Evolutionary conservation across 2,888 invertebrate genomes (phyloP).

Genomic region (Autographa pulchrina): DNA sequence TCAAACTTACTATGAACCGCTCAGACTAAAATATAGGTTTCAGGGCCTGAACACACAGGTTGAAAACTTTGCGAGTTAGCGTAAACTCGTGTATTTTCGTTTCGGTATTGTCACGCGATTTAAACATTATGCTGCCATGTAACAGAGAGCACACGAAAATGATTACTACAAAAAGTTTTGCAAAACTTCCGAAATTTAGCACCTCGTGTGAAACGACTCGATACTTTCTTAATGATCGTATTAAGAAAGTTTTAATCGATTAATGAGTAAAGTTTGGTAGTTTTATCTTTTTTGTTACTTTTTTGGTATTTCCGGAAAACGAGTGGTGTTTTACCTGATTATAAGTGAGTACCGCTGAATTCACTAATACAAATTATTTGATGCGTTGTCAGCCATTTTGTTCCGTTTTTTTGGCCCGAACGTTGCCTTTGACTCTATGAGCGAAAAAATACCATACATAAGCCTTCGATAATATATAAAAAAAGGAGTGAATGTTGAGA

Average conservation of each 20-base stretch:
- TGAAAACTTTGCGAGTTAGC: slow-evolving; percentile 48
- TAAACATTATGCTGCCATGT: slow-evolving; percentile 49
- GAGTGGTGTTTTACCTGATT: too few species aligned
- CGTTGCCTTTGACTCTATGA: too few species aligned
- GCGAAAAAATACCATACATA: too few species aligned
- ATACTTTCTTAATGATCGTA: slow-evolving; percentile 32
- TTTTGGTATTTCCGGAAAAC: neutral
- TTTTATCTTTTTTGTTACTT: neutral
- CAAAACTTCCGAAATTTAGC: slow-evolving; percentile 37
- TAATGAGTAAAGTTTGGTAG: slow-evolving; percentile 26
- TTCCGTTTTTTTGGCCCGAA: too few species aligned
- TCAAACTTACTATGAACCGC: slow-evolving; percentile 20
- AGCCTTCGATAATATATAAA: too few species aligned
- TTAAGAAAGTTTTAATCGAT: slow-evolving; percentile 23
- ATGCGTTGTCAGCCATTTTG: too few species aligned
- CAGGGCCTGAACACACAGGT: slow-evolving; percentile 42
- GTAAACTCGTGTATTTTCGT: slow-evolving; percentile 40
- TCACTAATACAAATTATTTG: too few species aligned
- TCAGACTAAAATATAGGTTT: slow-evolving; percentile 42
- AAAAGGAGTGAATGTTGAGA: too few species aligned
- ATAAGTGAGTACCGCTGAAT: too few species aligned
- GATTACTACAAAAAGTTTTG: slow-evolving; percentile 40
- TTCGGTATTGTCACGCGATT: slow-evolving; percentile 53
- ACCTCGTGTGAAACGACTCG: slow-evolving; percentile 34
- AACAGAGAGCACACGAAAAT: slow-evolving; percentile 49